Evolutionary conservation across 1,140 invertebrate genomes (phyloP), one percentile per base, ranked within the genome.

Genomic region (Drosophila lacertosa): DNA sequence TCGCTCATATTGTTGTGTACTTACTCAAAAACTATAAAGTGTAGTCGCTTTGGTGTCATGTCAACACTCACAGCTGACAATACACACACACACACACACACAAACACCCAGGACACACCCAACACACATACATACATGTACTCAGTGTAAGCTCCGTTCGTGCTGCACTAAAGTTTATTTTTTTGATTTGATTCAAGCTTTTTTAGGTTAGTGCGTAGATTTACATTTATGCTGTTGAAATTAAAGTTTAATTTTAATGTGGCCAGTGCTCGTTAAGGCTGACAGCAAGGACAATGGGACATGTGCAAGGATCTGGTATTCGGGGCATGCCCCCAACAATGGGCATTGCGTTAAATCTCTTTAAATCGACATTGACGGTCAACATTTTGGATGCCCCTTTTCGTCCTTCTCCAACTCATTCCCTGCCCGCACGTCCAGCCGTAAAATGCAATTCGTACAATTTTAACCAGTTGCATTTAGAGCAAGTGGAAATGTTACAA

Each of bases 271-370:
- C 59, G 53, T 58, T 48, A 58, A 22, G 33, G 16, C 11, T 40
- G 22, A 13, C 9, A 18, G 6, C 2, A 11, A 37, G 1, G 22
- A 45, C 29, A 45, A 24, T 15, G 20, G 37, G 16, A 51, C 11
- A 48, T n/a, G n/a, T n/a, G n/a, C n/a, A n/a, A n/a, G n/a, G n/a
- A n/a, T n/a, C n/a, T n/a, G n/a, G n/a, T n/a, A n/a, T n/a, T n/a
- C n/a, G n/a, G n/a, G n/a, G n/a, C n/a, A n/a, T n/a, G n/a, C n/a
- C n/a, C n/a, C n/a, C n/a, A n/a, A n/a, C n/a, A n/a, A n/a, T n/a
- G n/a, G n/a, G n/a, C n/a, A n/a, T n/a, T n/a, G n/a, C 72, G 72
- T 77, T 84, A 77, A 84, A 86, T 86, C 80, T 86, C 81, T 77
- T 86, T n/a, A n/a, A 84, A 84, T 84, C 81, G 72, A 84, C 80